Conservation (phyloP, 2,888 invertebrate species). For the Tenthredo mesomela region DNA sequence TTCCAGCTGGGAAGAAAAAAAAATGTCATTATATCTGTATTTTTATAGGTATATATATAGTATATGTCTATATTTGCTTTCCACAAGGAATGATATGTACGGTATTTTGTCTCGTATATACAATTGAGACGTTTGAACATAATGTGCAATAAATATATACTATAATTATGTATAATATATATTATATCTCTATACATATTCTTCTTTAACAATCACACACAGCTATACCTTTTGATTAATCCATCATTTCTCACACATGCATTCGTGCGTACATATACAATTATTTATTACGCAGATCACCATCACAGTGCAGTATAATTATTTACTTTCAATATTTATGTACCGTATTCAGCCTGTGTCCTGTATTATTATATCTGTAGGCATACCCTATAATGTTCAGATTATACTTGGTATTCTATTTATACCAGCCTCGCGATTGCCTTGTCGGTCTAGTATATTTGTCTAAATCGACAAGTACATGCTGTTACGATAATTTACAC, state of each 20-base stretch:
- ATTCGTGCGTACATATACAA: neutral
- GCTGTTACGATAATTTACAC: neutral
- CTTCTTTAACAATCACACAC: neutral
- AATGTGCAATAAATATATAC: constrained; percentile 37
- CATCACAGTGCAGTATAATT: constrained; percentile 9
- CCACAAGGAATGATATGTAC: constrained; percentile 37
- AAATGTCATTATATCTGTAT: neutral
- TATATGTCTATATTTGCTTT: constrained; percentile 8
- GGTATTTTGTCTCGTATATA: constrained; percentile 36
- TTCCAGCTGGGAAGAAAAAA: neutral
- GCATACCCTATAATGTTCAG: neutral
- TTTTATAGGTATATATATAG: neutral
- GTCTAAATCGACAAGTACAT: neutral
- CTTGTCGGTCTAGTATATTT: neutral
- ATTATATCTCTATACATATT: neutral
- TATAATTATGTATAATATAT: constrained; percentile 8
- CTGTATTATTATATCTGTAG: neutral
- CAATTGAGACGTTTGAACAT: constrained; percentile 31
- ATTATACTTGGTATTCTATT: neutral
- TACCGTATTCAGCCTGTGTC: constrained; percentile 17
- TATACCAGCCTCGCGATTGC: neutral
- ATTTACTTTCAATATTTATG: constrained; percentile 41
- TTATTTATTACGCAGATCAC: constrained; percentile 5
- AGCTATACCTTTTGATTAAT: neutral
- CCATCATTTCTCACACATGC: neutral